Percentiles rank a stretch among this genome's conserved stretches.
phyloP scores from a whole-genome alignment of 53 echinoderm and acorn worm species.

The Echinarachnius parma region DNA sequence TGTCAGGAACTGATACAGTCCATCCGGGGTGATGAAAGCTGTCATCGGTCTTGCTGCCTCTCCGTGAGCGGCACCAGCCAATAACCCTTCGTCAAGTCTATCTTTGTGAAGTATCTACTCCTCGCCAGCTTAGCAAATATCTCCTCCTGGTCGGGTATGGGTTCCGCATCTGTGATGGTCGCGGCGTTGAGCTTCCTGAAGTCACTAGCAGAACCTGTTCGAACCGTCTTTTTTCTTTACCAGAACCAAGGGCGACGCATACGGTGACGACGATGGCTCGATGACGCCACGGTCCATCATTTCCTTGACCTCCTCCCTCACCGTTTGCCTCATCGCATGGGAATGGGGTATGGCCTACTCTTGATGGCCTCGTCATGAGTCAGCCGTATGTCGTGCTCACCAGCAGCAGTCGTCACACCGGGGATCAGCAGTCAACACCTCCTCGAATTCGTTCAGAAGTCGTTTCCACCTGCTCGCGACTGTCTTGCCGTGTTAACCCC shows the following conservation, averaged over 20 bases:
- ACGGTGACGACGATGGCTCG: constrained; percentile 50
- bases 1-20: constrained; percentile 33
- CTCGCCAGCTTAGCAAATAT: constrained; percentile 52
- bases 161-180: constrained; percentile 66
- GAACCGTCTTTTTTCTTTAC: constrained; percentile 58
- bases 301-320: constrained; percentile 43
- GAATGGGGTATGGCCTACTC: constrained; percentile 45
- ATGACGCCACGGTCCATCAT: constrained; percentile 56
- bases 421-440: constrained; percentile 60
- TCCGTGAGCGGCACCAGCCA: constrained; percentile 50
- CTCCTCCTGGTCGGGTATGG: constrained; percentile 54
- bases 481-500: not conserved
- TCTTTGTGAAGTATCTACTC: constrained; percentile 48
- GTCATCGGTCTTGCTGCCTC: constrained; percentile 37
- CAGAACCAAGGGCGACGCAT: constrained; percentile 47
- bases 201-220: constrained; percentile 63
- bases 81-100: constrained; percentile 65
- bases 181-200: constrained; percentile 50
- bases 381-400: constrained; percentile 49
- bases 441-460: constrained; percentile 22
- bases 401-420: constrained; percentile 32
- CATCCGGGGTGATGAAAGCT: constrained; percentile 39
- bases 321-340: constrained; percentile 34
- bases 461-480: not conserved
- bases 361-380: constrained; percentile 41